Evolutionary conservation across 2,113 vertebrate genomes (phyloP).

Genomic region (Ctenodactylus gundi): DNA sequence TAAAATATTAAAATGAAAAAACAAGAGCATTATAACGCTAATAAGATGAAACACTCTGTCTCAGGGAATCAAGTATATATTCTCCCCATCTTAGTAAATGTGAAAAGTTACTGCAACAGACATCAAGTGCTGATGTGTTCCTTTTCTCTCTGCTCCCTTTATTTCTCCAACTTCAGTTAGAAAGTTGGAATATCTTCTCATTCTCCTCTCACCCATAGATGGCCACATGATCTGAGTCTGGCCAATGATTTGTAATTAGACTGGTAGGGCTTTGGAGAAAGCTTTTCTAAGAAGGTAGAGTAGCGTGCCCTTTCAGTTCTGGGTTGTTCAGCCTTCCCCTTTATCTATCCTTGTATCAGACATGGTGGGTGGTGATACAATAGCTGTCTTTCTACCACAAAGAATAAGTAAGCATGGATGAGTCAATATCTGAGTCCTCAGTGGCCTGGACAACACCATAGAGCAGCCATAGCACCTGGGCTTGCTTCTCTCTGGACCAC

Average conservation of each 20-base stretch:
- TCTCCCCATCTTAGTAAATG: background rate
- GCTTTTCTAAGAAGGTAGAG: background rate
- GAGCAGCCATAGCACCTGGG: background rate
- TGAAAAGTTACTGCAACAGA: background rate
- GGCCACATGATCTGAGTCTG: background rate
- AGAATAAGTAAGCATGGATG: background rate
- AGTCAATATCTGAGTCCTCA: background rate
- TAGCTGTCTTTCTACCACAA: background rate
- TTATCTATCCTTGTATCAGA: background rate
- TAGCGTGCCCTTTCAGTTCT: background rate
- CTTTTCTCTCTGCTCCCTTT: no score
- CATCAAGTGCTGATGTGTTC: background rate
- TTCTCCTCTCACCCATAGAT: background rate
- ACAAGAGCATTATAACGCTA: no score
- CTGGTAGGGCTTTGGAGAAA: background rate
- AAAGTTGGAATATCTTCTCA: background rate
- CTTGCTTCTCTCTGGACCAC: background rate
- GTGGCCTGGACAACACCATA: background rate
- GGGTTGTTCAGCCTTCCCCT: background rate
- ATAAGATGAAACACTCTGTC: no score
- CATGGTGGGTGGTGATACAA: background rate
- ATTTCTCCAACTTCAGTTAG: background rate
- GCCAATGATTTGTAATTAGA: background rate
- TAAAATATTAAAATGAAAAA: background rate
- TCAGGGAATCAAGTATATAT: background rate